Base-by-base conservation (phyloP, 2,113 vertebrate species). In the Sterna hirundo region DNA sequence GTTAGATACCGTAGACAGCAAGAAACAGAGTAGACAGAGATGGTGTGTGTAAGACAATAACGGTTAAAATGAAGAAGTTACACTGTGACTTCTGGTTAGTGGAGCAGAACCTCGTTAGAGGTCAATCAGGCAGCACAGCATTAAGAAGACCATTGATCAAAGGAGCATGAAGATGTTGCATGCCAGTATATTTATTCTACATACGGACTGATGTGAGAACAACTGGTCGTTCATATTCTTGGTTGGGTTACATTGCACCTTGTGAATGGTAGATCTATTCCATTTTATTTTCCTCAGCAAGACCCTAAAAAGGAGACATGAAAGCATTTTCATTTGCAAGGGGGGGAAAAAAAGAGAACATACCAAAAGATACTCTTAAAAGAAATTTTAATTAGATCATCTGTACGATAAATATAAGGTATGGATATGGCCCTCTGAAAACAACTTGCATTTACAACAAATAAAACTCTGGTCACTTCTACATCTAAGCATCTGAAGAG, bases 341-440 rank as follows among this genome's bases (percentile, higher is more conserved):
- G 11, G 40, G 82, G 13, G 9, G 11, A 40, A 66, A 23, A 6
- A 74, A n/a, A 68, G 1, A 52, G 29, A 61, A 58, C 44, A 23
- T 47, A 40, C 5, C 9, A 91, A 95, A 49, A 94, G 72, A 70
- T 13, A 75, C 23, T 94, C 83, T 92, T 47, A 93, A 96, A 97
- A 96, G 26, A 95, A 93, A 96, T 82, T 97, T 97, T 95, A 98
- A 96, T 97, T 95, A 96, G 93, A 88, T 34, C 51, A 47, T 26
- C 13, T 93, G 74, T 89, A 92, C 49, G 40, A 95, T 72, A 94
- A 94, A 92, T 64, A 93, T 52, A 97, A 95, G 62, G 83, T 94
- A 97, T 93, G 18, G 5, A 29, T 64, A 52, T n/a, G 46, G 26
- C 9, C 25, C 20, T 64, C 54, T n/a, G 65, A 36, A 75, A 93